Evolutionary conservation across 92 coral and sea anemone species (phyloP).

Genomic region (Palythoa grandis): DNA sequence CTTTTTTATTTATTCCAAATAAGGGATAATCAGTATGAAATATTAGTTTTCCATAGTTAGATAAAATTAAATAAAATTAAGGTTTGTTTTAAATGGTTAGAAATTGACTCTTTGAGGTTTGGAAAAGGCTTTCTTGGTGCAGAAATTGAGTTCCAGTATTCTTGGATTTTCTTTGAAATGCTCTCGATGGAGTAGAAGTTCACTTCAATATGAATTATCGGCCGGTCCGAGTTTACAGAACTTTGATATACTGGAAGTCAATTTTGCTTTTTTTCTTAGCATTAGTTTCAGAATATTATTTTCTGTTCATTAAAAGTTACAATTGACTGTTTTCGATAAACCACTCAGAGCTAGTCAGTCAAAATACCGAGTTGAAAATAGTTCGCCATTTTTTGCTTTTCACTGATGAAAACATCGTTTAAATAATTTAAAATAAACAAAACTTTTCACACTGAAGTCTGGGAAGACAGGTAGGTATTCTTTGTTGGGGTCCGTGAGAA

Average conservation of each 20-base stretch:
- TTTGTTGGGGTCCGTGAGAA: no score
- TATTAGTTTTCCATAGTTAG: background rate
- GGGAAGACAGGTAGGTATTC: no score
- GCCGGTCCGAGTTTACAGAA: slow-evolving; percentile 18
- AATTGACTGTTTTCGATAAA: background rate
- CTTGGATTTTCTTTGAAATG: background rate
- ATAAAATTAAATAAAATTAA: no score
- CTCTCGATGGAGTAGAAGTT: background rate
- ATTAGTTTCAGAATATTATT: background rate
- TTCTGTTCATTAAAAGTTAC: background rate
- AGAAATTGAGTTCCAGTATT: background rate
- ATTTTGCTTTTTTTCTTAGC: background rate
- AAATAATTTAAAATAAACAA: no score
- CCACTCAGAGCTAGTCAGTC: no score
- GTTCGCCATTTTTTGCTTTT: no score
- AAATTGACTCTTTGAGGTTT: background rate
- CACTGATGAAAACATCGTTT: no score
- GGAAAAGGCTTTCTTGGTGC: background rate
- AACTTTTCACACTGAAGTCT: no score
- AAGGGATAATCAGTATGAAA: background rate
- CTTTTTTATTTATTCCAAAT: no score
- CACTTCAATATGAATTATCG: background rate
- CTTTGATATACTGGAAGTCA: background rate
- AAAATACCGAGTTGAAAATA: no score
- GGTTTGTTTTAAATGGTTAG: background rate